Evolutionary conservation across 2,888 invertebrate genomes (phyloP).

Genomic region (Euphydryas editha): DNA sequence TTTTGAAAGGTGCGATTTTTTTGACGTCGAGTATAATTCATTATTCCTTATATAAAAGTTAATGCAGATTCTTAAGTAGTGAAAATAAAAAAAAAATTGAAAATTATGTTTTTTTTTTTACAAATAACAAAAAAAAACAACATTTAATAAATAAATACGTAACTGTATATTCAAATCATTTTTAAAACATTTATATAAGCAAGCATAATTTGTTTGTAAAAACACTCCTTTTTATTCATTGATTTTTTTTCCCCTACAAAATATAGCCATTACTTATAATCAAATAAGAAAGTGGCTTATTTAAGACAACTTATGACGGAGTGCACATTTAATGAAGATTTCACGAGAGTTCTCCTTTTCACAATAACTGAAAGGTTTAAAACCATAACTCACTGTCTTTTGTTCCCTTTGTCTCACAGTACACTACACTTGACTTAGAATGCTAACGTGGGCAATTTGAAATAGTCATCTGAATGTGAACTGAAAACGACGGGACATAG

Average conservation of each 20-base stretch:
- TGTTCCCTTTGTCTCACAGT: slow-evolving; percentile 61
- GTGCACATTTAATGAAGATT: slow-evolving; percentile 64
- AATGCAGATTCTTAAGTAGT: too few species aligned
- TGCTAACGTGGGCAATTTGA: slow-evolving; percentile 37
- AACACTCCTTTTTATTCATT: not conserved
- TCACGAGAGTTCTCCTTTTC: slow-evolving; percentile 49
- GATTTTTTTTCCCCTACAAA: slow-evolving; percentile 5
- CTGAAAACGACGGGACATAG: not conserved
- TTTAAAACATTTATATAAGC: too few species aligned
- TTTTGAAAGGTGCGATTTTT: too few species aligned
- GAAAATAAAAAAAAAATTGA: too few species aligned
- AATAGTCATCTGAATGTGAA: slow-evolving; percentile 23
- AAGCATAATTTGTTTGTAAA: not conserved
- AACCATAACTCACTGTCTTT: slow-evolving; percentile 62
- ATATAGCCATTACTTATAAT: slow-evolving; percentile 12
- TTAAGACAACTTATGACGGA: slow-evolving; percentile 55
- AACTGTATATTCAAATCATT: too few species aligned
- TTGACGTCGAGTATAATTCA: too few species aligned
- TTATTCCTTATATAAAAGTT: too few species aligned
- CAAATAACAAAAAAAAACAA: too few species aligned
- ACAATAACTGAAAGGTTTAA: slow-evolving; percentile 54
- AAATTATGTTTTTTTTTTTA: too few species aligned
- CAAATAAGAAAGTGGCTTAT: slow-evolving; percentile 22
- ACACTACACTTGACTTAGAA: slow-evolving; percentile 33
- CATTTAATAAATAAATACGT: too few species aligned